Conservation (phyloP, 2,113 vertebrate species). For the Scalopus aquaticus region DNA sequence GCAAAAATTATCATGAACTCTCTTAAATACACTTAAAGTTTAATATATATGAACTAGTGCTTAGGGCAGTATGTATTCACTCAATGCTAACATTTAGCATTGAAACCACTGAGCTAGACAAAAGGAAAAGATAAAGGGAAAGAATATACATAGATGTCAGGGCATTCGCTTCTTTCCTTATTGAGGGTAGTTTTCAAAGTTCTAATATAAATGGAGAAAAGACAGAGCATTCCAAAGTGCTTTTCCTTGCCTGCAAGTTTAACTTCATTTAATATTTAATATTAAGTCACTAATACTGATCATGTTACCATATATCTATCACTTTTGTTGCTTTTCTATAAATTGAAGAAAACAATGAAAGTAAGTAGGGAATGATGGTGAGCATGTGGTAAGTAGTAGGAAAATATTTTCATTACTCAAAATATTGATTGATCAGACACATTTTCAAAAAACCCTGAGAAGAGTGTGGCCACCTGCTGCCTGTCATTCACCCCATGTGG, state of each 20-base stretch:
- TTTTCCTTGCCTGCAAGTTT: slow-evolving; percentile 4
- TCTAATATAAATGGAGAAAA: not conserved
- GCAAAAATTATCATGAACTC: slow-evolving; percentile 5
- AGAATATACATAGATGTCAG: not conserved
- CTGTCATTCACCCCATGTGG: not conserved
- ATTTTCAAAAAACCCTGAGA: not conserved
- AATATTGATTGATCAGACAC: not conserved
- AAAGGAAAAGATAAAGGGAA: not conserved
- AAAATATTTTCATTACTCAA: not conserved
- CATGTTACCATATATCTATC: too few relatives aligned
- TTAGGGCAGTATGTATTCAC: not conserved
- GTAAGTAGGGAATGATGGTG: not conserved
- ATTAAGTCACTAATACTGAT: not conserved
- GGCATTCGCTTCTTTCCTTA: not conserved
- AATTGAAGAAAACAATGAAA: not conserved
- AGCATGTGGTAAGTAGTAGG: not conserved
- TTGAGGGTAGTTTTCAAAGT: not conserved
- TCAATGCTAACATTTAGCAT: not conserved
- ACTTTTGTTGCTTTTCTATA: not conserved
- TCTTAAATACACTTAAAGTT: slow-evolving; percentile 8
- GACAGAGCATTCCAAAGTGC: not conserved
- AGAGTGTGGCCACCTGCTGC: not conserved
- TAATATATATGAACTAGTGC: not conserved
- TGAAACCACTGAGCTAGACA: not conserved
- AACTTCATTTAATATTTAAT: slow-evolving; percentile 7